Conservation (phyloP, 2,888 invertebrate genomes). For the Nephrotoma appendiculata region DNA sequence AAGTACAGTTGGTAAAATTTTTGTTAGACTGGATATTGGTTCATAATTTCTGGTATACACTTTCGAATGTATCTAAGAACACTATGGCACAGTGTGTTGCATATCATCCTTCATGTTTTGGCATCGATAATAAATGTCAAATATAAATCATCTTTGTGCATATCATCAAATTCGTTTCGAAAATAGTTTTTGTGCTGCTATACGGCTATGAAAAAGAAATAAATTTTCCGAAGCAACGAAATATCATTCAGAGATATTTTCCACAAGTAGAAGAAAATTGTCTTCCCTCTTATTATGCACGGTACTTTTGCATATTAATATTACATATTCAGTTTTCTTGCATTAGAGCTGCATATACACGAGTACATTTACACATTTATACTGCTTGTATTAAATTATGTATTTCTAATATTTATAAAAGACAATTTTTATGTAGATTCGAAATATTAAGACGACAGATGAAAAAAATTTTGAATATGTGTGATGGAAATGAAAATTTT, state of each 20-base stretch:
- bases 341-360: background rate
- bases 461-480: background rate
- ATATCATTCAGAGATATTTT: background rate
- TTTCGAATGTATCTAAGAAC: background rate
- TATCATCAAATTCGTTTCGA: background rate
- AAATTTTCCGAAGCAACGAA: background rate
- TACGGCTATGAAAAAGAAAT: background rate
- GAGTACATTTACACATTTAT: too few relatives aligned
- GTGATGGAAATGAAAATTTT: background rate
- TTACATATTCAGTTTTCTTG: background rate
- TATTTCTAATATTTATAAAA: background rate
- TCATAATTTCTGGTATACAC: too few relatives aligned
- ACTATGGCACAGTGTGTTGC: background rate
- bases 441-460: background rate
- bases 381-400: background rate
- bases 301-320: background rate
- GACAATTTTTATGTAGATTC: background rate
- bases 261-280: background rate
- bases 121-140: background rate
- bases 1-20: background rate
- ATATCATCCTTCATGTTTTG: background rate
- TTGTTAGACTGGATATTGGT: background rate
- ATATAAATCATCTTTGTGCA: background rate
- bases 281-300: background rate
- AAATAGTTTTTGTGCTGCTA: background rate